These are phyloP conservation scores for Halcyon badia DNA, from an alignment of 2,797 vertebrate species.

Conservation along the genomic window DNA sequence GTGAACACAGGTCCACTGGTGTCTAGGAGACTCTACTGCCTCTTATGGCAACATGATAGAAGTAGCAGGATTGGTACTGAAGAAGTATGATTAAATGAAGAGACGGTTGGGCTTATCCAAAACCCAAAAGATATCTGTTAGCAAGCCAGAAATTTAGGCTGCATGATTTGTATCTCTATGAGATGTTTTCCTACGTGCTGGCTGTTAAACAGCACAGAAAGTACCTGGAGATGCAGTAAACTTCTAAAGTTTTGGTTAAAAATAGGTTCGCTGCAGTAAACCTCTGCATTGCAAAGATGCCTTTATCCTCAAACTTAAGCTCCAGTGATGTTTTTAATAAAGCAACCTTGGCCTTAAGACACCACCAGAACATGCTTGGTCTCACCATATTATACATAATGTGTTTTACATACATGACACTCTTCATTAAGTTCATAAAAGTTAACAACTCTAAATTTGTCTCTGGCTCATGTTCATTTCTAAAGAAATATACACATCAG, in stretches of 20 bases:
- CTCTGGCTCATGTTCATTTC: background rate
- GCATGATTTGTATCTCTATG: background rate
- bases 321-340: background rate
- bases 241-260: background rate
- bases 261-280: background rate
- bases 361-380: background rate
- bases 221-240: background rate
- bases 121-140: background rate
- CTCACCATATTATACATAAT: background rate
- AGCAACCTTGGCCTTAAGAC: background rate
- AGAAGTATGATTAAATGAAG: background rate
- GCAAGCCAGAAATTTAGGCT: background rate
- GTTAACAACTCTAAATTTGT: background rate
- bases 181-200: background rate
- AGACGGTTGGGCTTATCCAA: background rate
- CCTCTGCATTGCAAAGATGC: background rate
- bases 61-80: background rate
- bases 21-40: background rate
- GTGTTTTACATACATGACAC: background rate
- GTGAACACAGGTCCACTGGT: background rate
- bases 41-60: accelerated
- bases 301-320: background rate
- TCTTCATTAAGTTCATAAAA: background rate
- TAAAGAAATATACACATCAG: background rate
- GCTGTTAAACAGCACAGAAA: background rate